Evolutionary conservation across 2,113 vertebrate species (phyloP).

Genomic region (Strigops habroptila): DNA sequence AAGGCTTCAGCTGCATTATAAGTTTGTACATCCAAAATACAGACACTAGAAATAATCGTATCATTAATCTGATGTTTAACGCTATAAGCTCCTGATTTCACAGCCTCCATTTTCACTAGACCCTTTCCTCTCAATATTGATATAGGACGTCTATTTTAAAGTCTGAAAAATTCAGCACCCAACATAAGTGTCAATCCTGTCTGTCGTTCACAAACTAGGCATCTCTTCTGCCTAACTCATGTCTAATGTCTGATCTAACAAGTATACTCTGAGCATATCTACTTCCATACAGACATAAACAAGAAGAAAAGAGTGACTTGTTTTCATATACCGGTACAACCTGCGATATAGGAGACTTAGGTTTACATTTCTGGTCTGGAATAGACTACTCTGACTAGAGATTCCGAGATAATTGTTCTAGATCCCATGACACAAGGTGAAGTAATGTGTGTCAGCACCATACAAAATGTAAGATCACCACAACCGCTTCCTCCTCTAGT

Average conservation of each 20-base stretch:
- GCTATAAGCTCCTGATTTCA: not conserved
- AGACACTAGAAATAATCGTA: rapidly evolving
- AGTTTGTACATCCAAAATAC: not conserved
- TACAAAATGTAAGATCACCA: not conserved
- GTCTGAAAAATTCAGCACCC: not conserved
- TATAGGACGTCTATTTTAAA: not conserved
- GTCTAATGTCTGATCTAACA: not conserved
- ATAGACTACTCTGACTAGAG: not conserved
- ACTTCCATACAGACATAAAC: not conserved
- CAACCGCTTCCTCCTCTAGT: not conserved
- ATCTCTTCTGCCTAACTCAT: not conserved
- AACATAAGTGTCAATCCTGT: not conserved
- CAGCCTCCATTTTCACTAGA: not conserved
- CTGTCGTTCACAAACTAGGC: not conserved
- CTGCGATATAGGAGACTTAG: not conserved
- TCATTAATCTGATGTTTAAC: not conserved
- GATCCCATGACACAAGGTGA: not conserved
- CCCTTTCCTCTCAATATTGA: not conserved
- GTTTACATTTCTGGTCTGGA: not conserved
- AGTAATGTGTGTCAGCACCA: not conserved
- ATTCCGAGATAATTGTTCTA: not conserved
- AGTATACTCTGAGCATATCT: not conserved
- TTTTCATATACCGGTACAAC: not conserved
- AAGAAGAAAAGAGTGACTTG: not conserved
- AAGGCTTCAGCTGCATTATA: not conserved